Evolutionary conservation across 2,113 vertebrate species (phyloP).

Genomic region (Dendropsophus ebraccatus): DNA sequence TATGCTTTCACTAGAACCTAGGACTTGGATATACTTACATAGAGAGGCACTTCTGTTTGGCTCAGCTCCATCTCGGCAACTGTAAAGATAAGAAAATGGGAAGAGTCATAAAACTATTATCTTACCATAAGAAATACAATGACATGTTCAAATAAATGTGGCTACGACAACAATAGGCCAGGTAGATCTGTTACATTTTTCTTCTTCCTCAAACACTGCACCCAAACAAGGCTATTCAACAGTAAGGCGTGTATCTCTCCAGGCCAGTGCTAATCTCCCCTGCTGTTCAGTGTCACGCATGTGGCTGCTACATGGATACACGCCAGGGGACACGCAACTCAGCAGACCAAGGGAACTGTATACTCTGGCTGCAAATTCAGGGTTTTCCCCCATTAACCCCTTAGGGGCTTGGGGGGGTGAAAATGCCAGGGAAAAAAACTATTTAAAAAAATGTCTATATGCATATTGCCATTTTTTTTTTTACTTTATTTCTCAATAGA

Average conservation of each 20-base stretch:
- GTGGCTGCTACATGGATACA: conserved; percentile 20
- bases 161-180: not conserved
- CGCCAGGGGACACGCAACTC: not conserved
- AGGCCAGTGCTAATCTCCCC: conserved; percentile 29
- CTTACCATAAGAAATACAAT: not conserved
- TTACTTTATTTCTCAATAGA: too few species aligned
- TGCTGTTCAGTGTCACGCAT: conserved; percentile 20
- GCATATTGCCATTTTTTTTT: too few species aligned
- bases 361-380: not conserved
- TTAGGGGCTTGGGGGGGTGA: too few species aligned
- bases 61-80: conserved; percentile 87
- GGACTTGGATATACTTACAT: conserved; percentile 78
- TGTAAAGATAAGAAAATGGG: conserved; percentile 68
- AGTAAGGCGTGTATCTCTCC: conserved; percentile 39
- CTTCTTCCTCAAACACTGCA: conserved; percentile 47
- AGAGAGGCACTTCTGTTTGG: conserved; percentile 84
- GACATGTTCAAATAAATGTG: conserved; percentile 20
- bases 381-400: too few species aligned
- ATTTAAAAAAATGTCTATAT: too few species aligned
- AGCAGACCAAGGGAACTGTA: not conserved
- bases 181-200: conserved; percentile 21
- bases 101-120: conserved; percentile 34
- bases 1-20: not conserved
- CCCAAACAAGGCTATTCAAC: conserved; percentile 30
- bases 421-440: too few species aligned